Evolutionary conservation across 2,113 vertebrate genomes (phyloP).

Genomic region (Proterorhinus semilunaris): DNA sequence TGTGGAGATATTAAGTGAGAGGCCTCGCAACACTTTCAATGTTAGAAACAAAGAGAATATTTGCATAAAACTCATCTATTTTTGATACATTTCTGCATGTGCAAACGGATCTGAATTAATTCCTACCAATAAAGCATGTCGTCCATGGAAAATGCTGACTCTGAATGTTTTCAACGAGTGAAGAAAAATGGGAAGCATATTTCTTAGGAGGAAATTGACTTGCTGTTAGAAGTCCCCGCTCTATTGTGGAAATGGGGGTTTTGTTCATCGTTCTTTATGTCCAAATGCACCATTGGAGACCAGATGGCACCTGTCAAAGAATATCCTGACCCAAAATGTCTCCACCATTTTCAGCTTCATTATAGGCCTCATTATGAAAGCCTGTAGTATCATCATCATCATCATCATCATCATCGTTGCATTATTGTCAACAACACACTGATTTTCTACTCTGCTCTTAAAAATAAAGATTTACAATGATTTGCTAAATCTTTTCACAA

Average conservation of each 20-base stretch:
- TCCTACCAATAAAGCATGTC: slow-evolving; percentile 25
- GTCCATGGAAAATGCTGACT: slow-evolving; percentile 40
- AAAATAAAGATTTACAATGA: background rate
- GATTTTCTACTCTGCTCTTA: background rate
- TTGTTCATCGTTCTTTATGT: slow-evolving; percentile 49
- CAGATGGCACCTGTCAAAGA: slow-evolving; percentile 50
- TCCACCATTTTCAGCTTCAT: slow-evolving; percentile 13
- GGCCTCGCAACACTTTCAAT: slow-evolving; percentile 1
- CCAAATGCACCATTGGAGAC: slow-evolving; percentile 36
- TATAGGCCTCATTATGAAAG: slow-evolving; percentile 24
- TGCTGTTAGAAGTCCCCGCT: slow-evolving; percentile 13
- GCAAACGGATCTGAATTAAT: slow-evolving; percentile 13
- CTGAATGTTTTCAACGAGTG: slow-evolving; percentile 24
- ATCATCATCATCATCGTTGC: slow-evolving; percentile 44
- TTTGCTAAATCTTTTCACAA: background rate
- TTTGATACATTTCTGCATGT: slow-evolving; percentile 11
- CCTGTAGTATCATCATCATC: slow-evolving; percentile 31
- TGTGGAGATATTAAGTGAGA: slow-evolving; percentile 4
- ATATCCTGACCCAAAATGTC: slow-evolving; percentile 30
- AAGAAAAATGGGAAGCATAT: slow-evolving; percentile 44
- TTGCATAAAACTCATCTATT: slow-evolving; percentile 13
- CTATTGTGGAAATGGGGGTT: slow-evolving; percentile 47
- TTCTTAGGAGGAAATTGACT: slow-evolving; percentile 34
- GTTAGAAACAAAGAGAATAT: slow-evolving; percentile 26
- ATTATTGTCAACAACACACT: slow-evolving; percentile 5